Evolutionary conservation across 2,113 vertebrate species (phyloP), one percentile per base, ranked within the genome.

Genomic region (Thinocorus orbignyianus): DNA sequence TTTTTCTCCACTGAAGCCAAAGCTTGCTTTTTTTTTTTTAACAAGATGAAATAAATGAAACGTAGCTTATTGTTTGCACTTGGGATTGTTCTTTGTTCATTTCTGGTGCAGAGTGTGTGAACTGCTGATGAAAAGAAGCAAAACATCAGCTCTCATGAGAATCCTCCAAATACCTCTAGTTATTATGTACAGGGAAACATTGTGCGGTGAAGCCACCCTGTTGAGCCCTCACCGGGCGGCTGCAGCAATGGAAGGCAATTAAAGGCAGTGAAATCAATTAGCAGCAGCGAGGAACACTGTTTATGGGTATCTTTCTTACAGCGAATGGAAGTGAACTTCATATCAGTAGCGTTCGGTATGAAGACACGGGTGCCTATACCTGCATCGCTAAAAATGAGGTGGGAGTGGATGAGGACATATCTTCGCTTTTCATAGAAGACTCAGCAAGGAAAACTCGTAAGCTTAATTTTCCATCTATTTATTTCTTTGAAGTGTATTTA

Each of bases 371-470:
- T 11, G 99, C 99, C 10, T 99, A 99, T 64, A 99, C 99, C 64
- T 99, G 99, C 98, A 99, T 99, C 55, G 99, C 99, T 96, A 99
- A 98, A 92, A 99, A 99, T 1, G 99, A 99, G 78, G 99, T 99
- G 89, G 99, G 99, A 10, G 99, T 99, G 95, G 99, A 99, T 3
- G 99, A 99, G 90, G 99, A 99, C 25, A 99, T 99, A 88, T 99
- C 99, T 24, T 99, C 99, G 1, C 98, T 99, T 52, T 99, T 99
- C 96, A 98, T 99, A 6, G 99, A 99, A 93, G 99, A 99, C 66
- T 99, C 99, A 0, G 99, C 99, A 3, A 98, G 99, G 93, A 99
- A 99, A 96, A 99, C 99, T 14, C 98, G 99, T 99, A 97, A 98
- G 99, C 97, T 78, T 62, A 7, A 81, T 83, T 94, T 97, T 90